phyloP scores from a whole-genome alignment of 2,113 vertebrate species.

The Lagenorhynchus albirostris region DNA sequence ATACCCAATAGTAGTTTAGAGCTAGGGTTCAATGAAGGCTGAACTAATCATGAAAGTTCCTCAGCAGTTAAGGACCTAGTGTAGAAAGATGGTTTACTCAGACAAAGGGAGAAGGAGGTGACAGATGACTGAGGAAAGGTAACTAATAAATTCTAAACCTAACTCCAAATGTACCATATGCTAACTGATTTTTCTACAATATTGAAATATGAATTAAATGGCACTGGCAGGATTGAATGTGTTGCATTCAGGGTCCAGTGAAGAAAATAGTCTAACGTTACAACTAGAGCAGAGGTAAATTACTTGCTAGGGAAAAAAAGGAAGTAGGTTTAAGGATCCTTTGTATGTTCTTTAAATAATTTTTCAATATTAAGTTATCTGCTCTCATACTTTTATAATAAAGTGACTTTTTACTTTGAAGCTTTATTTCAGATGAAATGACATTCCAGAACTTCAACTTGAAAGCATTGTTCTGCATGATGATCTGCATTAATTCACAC shows the following conservation, averaged over 20 bases:
- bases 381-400: not conserved
- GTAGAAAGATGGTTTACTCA: not conserved
- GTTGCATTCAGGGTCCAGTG: not conserved
- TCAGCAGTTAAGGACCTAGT: not conserved
- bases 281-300: not conserved
- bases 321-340: not conserved
- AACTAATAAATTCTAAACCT: not conserved
- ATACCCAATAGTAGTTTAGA: not conserved
- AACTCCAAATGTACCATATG: not conserved
- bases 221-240: fast-evolving
- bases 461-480: not conserved
- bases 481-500: not conserved
- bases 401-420: not conserved
- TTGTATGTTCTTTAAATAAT: not conserved
- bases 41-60: not conserved
- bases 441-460: not conserved
- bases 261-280: not conserved
- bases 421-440: not conserved
- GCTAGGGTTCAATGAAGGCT: not conserved
- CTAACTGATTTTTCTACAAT: not conserved
- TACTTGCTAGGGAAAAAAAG: not conserved
- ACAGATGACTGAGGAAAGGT: not conserved
- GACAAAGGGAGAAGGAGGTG: not conserved
- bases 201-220: not conserved
- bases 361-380: not conserved